A percentile compares a stretch with the other conserved stretches of the same genome.
These are phyloP conservation scores for Esox lucius DNA, from an alignment of 2,797 vertebrate genomes.

Conservation along the genomic window DNA sequence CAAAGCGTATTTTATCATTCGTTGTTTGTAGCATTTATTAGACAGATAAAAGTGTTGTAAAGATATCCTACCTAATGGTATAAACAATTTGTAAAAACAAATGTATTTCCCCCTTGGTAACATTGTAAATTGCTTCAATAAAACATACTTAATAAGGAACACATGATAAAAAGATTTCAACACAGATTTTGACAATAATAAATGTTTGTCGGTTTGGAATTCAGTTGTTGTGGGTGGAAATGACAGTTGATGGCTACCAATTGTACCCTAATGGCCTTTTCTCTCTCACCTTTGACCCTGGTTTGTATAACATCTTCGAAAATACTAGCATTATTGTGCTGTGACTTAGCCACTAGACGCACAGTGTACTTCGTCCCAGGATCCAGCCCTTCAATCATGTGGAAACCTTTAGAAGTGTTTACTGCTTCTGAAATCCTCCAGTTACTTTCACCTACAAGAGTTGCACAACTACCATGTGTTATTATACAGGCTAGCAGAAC, in stretches of 20 bases:
- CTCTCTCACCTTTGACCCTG: slow-evolving; percentile 87
- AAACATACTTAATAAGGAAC: slow-evolving; percentile 30
- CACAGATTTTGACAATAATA: slow-evolving; percentile 3
- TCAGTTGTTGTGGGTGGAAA: neutral
- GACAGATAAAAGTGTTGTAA: too few relatives aligned
- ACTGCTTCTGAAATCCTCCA: slow-evolving; percentile 84
- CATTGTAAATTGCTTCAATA: slow-evolving; percentile 20
- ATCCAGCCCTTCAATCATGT: slow-evolving; percentile 84
- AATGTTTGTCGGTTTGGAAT: slow-evolving; percentile 2
- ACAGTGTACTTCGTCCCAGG: slow-evolving; percentile 85
- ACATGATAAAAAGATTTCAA: slow-evolving; percentile 21
- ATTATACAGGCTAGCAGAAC: slow-evolving; percentile 28
- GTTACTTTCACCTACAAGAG: slow-evolving; percentile 84
- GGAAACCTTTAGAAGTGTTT: slow-evolving; percentile 86
- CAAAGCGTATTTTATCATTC: too few relatives aligned
- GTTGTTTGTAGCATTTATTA: too few relatives aligned
- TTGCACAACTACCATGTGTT: slow-evolving; percentile 58
- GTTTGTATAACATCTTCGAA: slow-evolving; percentile 94
- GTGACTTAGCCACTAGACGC: slow-evolving; percentile 86
- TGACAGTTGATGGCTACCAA: slow-evolving; percentile 29
- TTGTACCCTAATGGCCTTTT: slow-evolving; percentile 18
- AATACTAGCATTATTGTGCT: slow-evolving; percentile 90
- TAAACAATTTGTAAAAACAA: neutral
- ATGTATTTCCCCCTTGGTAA: slow-evolving; percentile 30
- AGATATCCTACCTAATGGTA: too few relatives aligned